Evolutionary conservation across 2,888 invertebrate species (phyloP), one percentile per base, ranked within the genome.

Genomic region (Pyralis farinalis): DNA sequence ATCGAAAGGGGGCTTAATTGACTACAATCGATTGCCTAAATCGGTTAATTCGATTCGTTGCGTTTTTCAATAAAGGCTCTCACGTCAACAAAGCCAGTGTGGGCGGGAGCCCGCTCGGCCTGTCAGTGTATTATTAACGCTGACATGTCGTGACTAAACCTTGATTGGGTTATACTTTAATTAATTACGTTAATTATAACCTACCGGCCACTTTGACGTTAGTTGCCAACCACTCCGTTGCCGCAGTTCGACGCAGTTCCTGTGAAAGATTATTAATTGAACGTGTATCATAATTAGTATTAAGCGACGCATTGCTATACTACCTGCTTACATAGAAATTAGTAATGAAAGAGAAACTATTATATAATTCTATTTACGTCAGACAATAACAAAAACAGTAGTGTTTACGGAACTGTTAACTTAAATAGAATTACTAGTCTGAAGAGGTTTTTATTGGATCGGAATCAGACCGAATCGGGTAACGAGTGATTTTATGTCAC

Each of bases 121-220:
- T 47, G 49, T 58, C 16, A 16, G 16, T 16, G 56, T 16, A 37
- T 63, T 61, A 68, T 66, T 58, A 65, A 67, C 63, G 71, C 65
- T 64, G 56, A 56, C 50, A 41, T 58, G 60, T 73, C 74, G 72
- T 71, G 71, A 71, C 65, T 58, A 50, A 57, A 53, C 55, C 63
- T 66, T 66, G 67, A 64, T 72, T 76, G 64, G 66, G 67, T 71
- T 70, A 67, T 64, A 71, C 60, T 60, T 64, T 71, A 76, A 78
- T 77, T 78, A 77, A 76, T 78, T 72, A 71, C 63, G 59, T 62
- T 70, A 74, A 75, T 75, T 66, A 74, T 63, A 63, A 55, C 58
- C 63, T 60, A 51, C 52, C 47, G 48, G 53, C 53, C 47, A 49
- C 59, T 60, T 53, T 58, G 55, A 55, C 51, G 53, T 46, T 51